These are phyloP conservation scores for Eupithecia subumbrata DNA, from an alignment of 2,888 invertebrate genomes.

Conservation along the genomic window DNA sequence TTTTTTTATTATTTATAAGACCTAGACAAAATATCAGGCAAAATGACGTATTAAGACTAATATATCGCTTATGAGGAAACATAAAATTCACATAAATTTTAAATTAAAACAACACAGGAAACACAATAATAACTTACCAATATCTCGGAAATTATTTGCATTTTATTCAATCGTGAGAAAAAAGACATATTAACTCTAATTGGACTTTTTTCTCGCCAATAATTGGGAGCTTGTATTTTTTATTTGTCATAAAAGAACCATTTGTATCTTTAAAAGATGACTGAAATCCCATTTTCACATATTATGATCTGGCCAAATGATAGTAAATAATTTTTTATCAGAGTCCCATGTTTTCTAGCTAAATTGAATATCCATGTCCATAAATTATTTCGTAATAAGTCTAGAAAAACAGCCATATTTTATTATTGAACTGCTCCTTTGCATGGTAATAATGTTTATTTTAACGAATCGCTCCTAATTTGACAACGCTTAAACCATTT, in stretches of 20 bases:
- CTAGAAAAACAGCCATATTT: slow-evolving; percentile 16
- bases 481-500: slow-evolving; percentile 39
- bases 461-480: slow-evolving; percentile 46
- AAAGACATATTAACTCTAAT: slow-evolving; percentile 26
- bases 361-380: not conserved
- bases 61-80: slow-evolving; percentile 21
- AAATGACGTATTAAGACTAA: not conserved
- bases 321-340: not conserved
- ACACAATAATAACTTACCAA: slow-evolving; percentile 17
- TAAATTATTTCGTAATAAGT: not conserved
- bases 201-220: not conserved
- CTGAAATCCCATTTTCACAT: not conserved
- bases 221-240: not conserved
- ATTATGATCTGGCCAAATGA: not conserved
- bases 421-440: slow-evolving; percentile 35
- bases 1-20: not conserved
- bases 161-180: slow-evolving; percentile 39
- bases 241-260: not conserved
- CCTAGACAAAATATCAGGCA: not conserved
- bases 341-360: not conserved
- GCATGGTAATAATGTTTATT: slow-evolving; percentile 43
- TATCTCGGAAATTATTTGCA: slow-evolving; percentile 32
- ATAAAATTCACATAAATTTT: slow-evolving; percentile 28
- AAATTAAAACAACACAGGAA: slow-evolving; percentile 35
- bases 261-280: not conserved